These are phyloP conservation scores for Hyphantria cunea DNA, from an alignment of 1,140 invertebrate genomes.

Conservation along the genomic window DNA sequence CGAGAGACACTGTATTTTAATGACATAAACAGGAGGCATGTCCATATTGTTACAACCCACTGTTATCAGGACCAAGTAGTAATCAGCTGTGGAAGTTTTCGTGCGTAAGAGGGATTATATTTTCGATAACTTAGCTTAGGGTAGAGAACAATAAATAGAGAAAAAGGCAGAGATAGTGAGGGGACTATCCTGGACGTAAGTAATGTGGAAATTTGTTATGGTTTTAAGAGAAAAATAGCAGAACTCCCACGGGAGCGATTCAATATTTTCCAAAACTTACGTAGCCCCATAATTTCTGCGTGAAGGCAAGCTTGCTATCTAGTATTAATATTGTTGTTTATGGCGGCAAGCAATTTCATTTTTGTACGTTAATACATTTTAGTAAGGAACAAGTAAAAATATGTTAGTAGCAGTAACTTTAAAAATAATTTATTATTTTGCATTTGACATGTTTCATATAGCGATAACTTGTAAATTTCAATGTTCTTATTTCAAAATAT, in stretches of 20 bases:
- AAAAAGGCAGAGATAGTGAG: conserved; percentile 57
- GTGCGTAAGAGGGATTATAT: conserved; percentile 75
- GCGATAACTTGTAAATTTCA: too few species aligned
- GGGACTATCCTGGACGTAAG: conserved; percentile 44
- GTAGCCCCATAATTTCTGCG: conserved; percentile 27
- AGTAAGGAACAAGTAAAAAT: too few species aligned
- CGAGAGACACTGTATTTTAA: too few species aligned
- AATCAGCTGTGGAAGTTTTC: conserved; percentile 74
- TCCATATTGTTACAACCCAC: conserved; percentile 21
- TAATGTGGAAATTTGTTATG: conserved; percentile 77
- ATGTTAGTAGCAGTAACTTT: too few species aligned
- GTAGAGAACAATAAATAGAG: conserved; percentile 72
- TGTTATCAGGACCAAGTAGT: conserved; percentile 67
- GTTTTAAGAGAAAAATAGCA: conserved; percentile 62
- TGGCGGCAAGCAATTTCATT: conserved; percentile 5
- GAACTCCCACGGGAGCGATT: conserved; percentile 56
- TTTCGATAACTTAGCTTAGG: conserved; percentile 76
- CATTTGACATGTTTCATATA: too few species aligned
- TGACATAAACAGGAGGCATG: too few species aligned
- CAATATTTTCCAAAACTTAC: conserved; percentile 42
- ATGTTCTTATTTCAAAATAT: too few species aligned
- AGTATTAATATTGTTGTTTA: conserved; percentile 33
- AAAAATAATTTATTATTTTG: too few species aligned
- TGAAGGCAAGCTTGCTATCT: conserved; percentile 40
- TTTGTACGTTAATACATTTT: background rate